A percentile compares a stretch with the other conserved stretches of the same genome.
Evolutionary conservation across 2,113 vertebrate species (phyloP).

Genomic region (Alosa alosa): DNA sequence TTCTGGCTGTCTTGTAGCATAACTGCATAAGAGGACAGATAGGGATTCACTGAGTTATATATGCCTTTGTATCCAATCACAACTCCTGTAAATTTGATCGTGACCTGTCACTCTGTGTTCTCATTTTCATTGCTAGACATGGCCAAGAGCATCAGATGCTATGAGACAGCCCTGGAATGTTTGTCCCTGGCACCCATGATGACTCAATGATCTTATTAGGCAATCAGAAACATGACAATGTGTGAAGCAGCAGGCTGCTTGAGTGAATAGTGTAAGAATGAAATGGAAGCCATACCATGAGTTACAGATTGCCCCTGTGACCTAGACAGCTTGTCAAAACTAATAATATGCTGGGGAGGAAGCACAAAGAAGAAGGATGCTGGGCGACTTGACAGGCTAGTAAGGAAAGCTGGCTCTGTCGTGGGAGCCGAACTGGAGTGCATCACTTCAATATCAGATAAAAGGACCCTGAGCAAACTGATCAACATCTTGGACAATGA

Average conservation of each 20-base stretch:
- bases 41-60: too few relatives aligned
- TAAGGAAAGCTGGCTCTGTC: too few relatives aligned
- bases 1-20: too few relatives aligned
- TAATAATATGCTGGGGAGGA: background rate
- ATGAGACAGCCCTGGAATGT: background rate
- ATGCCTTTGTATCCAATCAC: too few relatives aligned
- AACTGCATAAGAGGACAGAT: too few relatives aligned
- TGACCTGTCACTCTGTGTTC: background rate
- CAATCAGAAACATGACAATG: background rate
- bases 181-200: background rate
- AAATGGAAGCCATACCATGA: background rate
- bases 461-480: too few relatives aligned
- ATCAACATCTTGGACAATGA: too few relatives aligned
- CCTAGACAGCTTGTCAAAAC: background rate
- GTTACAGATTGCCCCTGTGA: background rate
- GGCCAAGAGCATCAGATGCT: background rate
- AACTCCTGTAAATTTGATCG: background rate
- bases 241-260: background rate
- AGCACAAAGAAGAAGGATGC: too few relatives aligned
- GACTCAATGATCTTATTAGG: background rate
- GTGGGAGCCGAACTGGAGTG: too few relatives aligned
- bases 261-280: background rate
- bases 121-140: conserved; percentile 1
- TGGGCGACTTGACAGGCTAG: too few relatives aligned
- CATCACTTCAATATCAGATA: too few relatives aligned